Base-by-base conservation (phyloP, 2,113 vertebrate species). In the Microcebus tavaratra region DNA sequence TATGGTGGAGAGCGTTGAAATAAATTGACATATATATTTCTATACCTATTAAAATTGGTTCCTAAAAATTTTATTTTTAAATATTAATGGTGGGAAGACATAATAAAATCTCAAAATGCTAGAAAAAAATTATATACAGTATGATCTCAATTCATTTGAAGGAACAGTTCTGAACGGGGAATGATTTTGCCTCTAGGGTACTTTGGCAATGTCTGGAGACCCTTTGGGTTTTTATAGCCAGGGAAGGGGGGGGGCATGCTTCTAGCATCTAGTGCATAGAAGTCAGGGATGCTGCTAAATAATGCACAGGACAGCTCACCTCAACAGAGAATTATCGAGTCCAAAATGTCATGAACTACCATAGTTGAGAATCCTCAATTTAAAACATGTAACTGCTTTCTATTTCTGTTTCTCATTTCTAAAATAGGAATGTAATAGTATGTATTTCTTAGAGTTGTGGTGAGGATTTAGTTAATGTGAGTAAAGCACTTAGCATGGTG, bases 41-140 rank as follows among this genome's bases (percentile, higher is more conserved):
- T 93, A 8, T 53, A 45, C 23, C 50, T 21, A 25, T 42, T 91
- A 78, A 83, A 53, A 82, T 79, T 34, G 53, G 61, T 94, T 25
- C 12, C 88, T 84, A 53, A 65, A 88, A 70, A 4, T 48, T n/a
- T 85, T 88, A 6, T 50, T 87, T 42, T 92, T 31, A 90, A 73
- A 10, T 70, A 42, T 31, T 65, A 57, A 36, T 50, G 7, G 11
- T 61, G 29, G 7, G 29, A 81, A 84, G 42, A 73, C 6, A 13
- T 3, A 73, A 95, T 90, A 89, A 63, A 68, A 29, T 81, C 6
- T 85, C 34, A 80, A 80, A 83, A 84, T 48, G 5, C 5, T 68
- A 9, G 31, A 42, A 68, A 61, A 72, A 50, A 70, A 89, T 72
- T 48, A 50, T 70, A 5, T n/a, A 15, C 3, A 53, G 9, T 39